Evolutionary conservation across 2,113 vertebrate genomes (phyloP), one percentile per base, ranked within the genome.

Genomic region (Callipepla squamata): DNA sequence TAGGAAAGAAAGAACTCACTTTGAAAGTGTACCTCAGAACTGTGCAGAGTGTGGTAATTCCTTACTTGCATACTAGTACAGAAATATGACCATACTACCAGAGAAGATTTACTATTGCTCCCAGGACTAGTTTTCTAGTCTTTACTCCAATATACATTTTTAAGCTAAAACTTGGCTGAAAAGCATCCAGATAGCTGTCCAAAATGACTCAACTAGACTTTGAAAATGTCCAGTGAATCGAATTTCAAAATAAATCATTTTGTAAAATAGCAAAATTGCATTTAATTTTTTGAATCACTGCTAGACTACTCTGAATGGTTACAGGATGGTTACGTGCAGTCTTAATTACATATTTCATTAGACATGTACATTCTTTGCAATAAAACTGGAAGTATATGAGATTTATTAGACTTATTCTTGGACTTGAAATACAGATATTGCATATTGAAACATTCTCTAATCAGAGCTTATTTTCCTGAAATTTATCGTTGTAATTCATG

Each of bases 1-100:
- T 90, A 86, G 47, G 65, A 89, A 91, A 76, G 50, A 74, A 68
- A 9, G 17, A 88, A 30, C 50, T 83, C 18, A 75, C 79, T 90
- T 88, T 84, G 70, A 73, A 93, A 92, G 87, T 79, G 85, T 58
- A 89, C 32, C 84, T 79, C 65, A 90, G 55, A 80, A 89, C 11
- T 50, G 62, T 5, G 13, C 32, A 58, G 67, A 72, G 18, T 16
- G 18, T 65, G 16, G 51, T 80, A 47, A 85, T 80, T 80, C 76
- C 72, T 51, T 25, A 28, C 28, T 51, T 80, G 38, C 2, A 5
- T 73, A 44, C 25, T 65, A n/a, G n/a, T 55, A 42, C 44, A 79
- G 17, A 11, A 80, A 26, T 36, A 34, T 0, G 0, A 50, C 30
- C 25, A 36, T 14, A 83, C 19, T 30, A 70, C 23, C 25, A 30